Evolutionary conservation across 1,140 invertebrate species (phyloP).

Genomic region (Cyrtorhinus lividipennis): DNA sequence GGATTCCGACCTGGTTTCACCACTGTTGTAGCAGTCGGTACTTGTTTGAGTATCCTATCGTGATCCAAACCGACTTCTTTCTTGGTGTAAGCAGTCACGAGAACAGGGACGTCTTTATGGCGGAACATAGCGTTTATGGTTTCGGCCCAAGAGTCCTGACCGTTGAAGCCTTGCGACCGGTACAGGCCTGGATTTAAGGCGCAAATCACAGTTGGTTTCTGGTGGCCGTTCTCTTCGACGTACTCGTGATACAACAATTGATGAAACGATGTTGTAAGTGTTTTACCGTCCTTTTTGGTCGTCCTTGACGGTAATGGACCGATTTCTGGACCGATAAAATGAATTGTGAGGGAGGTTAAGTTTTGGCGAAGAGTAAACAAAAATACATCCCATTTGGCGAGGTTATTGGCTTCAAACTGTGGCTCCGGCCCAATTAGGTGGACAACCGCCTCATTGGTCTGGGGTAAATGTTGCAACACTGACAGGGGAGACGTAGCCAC

Average conservation of each 20-base stretch:
- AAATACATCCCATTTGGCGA: conserved; percentile 14
- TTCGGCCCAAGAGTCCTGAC: neutral
- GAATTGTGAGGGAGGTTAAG: neutral
- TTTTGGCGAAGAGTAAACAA: neutral
- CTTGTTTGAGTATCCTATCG: neutral
- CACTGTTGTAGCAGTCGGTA: neutral
- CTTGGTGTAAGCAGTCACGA: conserved; percentile 8
- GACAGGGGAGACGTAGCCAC: neutral
- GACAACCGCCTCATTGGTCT: neutral
- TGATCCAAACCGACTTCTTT: conserved; percentile 8
- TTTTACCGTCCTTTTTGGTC: neutral
- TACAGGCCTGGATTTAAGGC: conserved; percentile 15
- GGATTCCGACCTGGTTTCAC: conserved; percentile 2
- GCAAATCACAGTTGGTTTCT: neutral
- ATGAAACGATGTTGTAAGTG: neutral
- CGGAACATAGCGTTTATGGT: conserved; percentile 2
- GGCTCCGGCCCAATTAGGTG: conserved; percentile 15
- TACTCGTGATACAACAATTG: conserved; percentile 3
- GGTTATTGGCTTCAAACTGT: conserved; percentile 11
- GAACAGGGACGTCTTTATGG: neutral
- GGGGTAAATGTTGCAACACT: neutral
- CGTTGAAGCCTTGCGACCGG: neutral
- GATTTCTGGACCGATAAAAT: conserved; percentile 12
- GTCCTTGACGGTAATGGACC: neutral
- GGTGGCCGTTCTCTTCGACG: neutral